Percentiles rank a stretch among this genome's conserved stretches.
Conservation (phyloP, 2,888 invertebrate species). For the Melinopterus prodromus region DNA sequence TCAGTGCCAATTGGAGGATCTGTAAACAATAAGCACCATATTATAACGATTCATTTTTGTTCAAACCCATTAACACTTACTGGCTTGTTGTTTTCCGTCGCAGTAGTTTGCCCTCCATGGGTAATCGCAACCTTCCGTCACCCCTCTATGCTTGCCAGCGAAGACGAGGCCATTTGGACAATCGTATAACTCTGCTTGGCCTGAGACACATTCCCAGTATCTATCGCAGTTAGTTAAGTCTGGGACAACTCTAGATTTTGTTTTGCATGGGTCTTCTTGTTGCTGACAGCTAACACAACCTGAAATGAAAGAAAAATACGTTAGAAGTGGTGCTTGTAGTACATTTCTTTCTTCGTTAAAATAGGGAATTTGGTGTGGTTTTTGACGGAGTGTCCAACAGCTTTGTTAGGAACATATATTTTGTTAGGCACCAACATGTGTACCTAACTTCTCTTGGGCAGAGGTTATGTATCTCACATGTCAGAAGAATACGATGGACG, state of each 20-base stretch:
- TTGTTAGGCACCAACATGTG: too few relatives aligned
- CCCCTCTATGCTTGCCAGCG: slow-evolving; percentile 87
- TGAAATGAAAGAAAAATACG: neutral
- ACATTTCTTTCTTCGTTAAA: too few relatives aligned
- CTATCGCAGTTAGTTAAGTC: slow-evolving; percentile 85
- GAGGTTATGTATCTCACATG: too few relatives aligned
- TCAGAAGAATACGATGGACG: too few relatives aligned
- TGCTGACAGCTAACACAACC: slow-evolving; percentile 55
- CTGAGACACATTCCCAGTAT: slow-evolving; percentile 88
- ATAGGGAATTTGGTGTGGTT: too few relatives aligned
- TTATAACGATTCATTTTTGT: neutral
- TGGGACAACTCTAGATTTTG: slow-evolving; percentile 76
- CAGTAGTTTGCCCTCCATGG: slow-evolving; percentile 91
- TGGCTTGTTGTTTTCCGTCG: slow-evolving; percentile 80
- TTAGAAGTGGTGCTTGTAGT: too few relatives aligned
- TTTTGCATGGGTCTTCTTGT: slow-evolving; percentile 84
- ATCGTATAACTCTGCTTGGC: slow-evolving; percentile 84
- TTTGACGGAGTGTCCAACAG: too few relatives aligned
- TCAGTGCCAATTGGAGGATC: slow-evolving; percentile 85
- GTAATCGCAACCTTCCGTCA: slow-evolving; percentile 90
- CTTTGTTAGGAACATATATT: too few relatives aligned
- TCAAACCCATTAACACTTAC: slow-evolving; percentile 59
- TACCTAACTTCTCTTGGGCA: too few relatives aligned
- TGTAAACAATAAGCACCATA: slow-evolving; percentile 52
- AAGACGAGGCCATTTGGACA: slow-evolving; percentile 92